Evolutionary conservation across 2,888 invertebrate species (phyloP).

Genomic region (Noctua fimbriata): DNA sequence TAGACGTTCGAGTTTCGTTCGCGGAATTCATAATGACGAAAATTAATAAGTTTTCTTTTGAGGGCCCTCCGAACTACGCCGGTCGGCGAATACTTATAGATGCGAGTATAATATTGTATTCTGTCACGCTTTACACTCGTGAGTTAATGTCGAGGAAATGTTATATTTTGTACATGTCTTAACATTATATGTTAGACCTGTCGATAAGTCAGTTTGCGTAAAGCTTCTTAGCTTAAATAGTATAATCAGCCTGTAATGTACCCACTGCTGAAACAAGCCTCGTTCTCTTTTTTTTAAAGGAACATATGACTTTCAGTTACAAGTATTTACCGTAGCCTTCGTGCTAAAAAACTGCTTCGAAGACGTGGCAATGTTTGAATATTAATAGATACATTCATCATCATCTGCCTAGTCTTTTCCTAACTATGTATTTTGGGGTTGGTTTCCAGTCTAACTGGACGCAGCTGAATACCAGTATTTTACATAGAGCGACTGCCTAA

Average conservation of each 20-base stretch:
- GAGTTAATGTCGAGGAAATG: background rate
- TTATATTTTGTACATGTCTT: constrained; percentile 8
- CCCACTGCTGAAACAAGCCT: background rate
- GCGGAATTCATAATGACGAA: constrained; percentile 91
- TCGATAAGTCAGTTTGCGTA: background rate
- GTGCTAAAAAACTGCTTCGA: background rate
- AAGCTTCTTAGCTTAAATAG: background rate
- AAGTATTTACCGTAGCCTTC: background rate
- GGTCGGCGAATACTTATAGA: constrained; percentile 74
- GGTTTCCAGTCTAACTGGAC: background rate
- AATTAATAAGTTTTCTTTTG: constrained; percentile 90
- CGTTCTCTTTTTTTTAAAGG: background rate
- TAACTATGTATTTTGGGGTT: background rate
- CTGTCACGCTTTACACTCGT: constrained; percentile 20
- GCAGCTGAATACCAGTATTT: too few species aligned
- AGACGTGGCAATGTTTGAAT: background rate
- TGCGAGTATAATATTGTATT: constrained; percentile 53
- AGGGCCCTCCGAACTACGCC: constrained; percentile 83
- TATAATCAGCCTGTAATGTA: background rate
- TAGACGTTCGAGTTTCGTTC: constrained; percentile 91
- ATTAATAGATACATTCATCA: background rate
- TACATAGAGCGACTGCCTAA: background rate
- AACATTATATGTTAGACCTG: background rate
- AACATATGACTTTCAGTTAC: background rate
- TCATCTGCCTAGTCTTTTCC: background rate